Percentiles rank a stretch among this genome's conserved stretches.
These are phyloP conservation scores for Callocephalon fimbriatum DNA, from an alignment of 2,113 vertebrate genomes.

Conservation along the genomic window DNA sequence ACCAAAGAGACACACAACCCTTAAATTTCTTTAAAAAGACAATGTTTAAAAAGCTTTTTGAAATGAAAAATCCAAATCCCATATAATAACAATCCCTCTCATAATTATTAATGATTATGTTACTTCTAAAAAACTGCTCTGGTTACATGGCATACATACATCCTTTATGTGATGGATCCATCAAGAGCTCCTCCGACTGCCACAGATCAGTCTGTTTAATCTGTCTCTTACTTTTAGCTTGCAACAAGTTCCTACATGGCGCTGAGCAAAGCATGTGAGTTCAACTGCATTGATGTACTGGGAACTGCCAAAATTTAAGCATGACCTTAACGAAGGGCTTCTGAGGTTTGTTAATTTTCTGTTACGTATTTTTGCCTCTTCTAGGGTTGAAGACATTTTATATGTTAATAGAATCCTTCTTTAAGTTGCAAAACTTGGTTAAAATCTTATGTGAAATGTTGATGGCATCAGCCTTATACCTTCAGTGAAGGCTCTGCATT, in stretches of 20 bases:
- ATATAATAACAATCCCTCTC: not conserved
- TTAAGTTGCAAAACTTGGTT: not conserved
- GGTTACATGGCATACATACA: not conserved
- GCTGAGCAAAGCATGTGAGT: not conserved
- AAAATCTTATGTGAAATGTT: not conserved
- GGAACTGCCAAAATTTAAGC: not conserved
- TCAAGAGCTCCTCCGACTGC: not conserved
- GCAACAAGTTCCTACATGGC: accelerated
- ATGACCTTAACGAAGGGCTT: not conserved
- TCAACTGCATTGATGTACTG: not conserved
- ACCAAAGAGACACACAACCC: not conserved
- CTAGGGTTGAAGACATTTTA: not conserved
- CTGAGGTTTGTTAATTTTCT: not conserved
- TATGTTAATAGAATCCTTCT: not conserved
- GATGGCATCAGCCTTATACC: not conserved
- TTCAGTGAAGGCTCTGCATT: not conserved
- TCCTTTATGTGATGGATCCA: not conserved
- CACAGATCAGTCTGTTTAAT: not conserved
- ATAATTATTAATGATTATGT: not conserved
- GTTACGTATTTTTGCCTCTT: not conserved
- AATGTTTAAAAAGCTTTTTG: not conserved
- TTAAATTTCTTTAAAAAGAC: not conserved
- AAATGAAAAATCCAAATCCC: not conserved
- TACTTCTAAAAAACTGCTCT: not conserved
- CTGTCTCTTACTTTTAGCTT: not conserved